These are phyloP conservation scores for Uromys caudimaculatus DNA, from an alignment of 2,797 vertebrate genomes.

Conservation along the genomic window DNA sequence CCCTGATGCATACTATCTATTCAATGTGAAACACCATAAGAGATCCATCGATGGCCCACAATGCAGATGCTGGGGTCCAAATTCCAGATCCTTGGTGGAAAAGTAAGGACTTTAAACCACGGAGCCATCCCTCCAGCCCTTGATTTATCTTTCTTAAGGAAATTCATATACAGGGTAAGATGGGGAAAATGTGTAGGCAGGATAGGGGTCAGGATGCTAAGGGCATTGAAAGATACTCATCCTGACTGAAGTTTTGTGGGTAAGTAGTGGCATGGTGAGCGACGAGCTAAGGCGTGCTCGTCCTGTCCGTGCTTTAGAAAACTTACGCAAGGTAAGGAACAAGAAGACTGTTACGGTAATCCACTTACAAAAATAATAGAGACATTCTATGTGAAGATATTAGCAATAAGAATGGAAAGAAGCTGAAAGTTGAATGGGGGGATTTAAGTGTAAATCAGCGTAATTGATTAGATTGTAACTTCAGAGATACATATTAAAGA, in stretches of 20 bases:
- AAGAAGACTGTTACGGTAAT: not conserved
- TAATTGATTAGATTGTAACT: not conserved
- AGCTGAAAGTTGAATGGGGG: conserved; percentile 5
- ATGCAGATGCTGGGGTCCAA: not conserved
- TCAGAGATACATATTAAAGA: conserved; percentile 3
- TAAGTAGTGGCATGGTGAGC: conserved; percentile 22
- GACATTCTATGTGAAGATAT: conserved; percentile 9
- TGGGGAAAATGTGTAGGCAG: not conserved
- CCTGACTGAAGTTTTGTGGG: not conserved
- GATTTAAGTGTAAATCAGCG: conserved; percentile 16
- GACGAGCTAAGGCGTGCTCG: not conserved
- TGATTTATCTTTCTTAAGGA: conserved; percentile 20
- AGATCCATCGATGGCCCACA: not conserved
- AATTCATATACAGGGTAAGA: conserved; percentile 11
- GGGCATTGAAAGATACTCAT: not conserved
- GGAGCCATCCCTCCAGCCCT: not conserved
- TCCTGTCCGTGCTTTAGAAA: conserved; percentile 48
- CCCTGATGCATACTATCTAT: not conserved
- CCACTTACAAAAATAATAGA: conserved; percentile 40
- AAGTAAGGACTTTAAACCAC: not conserved
- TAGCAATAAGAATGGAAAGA: not conserved
- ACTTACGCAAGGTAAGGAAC: not conserved
- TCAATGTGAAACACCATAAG: not conserved
- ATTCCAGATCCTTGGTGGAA: not conserved
- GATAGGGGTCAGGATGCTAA: not conserved